Conservation (phyloP, 2,797 vertebrate genomes). For the Carcharodon carcharias region DNA sequence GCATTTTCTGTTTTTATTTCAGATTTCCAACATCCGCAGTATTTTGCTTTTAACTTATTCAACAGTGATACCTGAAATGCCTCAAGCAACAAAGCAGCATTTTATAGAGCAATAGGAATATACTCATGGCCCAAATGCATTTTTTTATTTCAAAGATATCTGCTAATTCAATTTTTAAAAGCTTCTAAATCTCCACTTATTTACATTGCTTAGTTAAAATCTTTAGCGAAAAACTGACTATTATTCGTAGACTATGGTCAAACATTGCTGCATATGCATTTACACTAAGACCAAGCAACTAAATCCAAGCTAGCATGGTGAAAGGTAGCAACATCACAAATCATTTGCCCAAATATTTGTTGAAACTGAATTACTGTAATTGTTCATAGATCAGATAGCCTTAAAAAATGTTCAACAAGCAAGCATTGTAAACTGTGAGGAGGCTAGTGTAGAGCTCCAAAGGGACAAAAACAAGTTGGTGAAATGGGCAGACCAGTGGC, state of each 20-base stretch:
- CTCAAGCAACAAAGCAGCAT: background rate
- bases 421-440: too few relatives aligned
- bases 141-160: background rate
- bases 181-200: background rate
- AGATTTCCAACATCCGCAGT: too few relatives aligned
- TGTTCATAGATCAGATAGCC: background rate
- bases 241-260: background rate
- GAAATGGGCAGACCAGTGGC: too few relatives aligned
- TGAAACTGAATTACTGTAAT: background rate
- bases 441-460: too few relatives aligned
- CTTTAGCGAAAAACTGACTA: background rate
- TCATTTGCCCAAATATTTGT: background rate
- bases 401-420: background rate
- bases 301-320: background rate
- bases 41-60: background rate
- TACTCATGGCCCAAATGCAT: background rate
- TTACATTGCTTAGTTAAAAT: background rate
- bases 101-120: background rate
- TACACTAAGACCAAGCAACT: background rate
- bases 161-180: background rate
- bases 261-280: background rate
- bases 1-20: too few relatives aligned
- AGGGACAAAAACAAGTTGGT: too few relatives aligned
- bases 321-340: background rate
- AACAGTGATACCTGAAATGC: background rate